A percentile compares a stretch with the other conserved stretches of the same genome.
Evolutionary conservation across 2,888 invertebrate genomes (phyloP).

Genomic region (Drosophila dives): DNA sequence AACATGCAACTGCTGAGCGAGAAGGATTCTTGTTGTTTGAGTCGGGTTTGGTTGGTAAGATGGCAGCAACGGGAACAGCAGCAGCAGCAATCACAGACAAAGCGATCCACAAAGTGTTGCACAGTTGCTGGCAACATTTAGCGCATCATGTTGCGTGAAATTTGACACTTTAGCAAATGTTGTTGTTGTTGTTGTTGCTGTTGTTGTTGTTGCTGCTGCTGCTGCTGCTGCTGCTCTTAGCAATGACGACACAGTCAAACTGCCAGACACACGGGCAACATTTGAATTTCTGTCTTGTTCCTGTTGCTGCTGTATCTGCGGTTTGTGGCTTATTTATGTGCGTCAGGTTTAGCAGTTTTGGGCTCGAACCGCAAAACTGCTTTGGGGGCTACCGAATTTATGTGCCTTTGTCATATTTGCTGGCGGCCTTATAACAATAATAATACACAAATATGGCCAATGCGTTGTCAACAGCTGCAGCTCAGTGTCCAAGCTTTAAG

Average conservation of each 20-base stretch:
- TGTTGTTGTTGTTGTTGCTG: constrained; percentile 31
- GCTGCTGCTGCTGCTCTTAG: constrained; percentile 34
- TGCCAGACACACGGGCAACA: constrained; percentile 74
- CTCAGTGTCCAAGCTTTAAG: constrained; percentile 36
- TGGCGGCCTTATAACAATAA: constrained; percentile 70
- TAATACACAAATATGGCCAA: constrained; percentile 78
- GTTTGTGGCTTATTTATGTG: constrained; percentile 57
- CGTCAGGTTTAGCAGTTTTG: constrained; percentile 32
- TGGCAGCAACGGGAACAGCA: constrained; percentile 20
- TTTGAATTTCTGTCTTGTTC: constrained; percentile 43
- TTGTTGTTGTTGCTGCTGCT: constrained; percentile 19
- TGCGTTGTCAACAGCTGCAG: constrained; percentile 70
- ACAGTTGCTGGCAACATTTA: constrained; percentile 77
- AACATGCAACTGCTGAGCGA: constrained; percentile 77
- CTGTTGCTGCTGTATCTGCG: constrained; percentile 34
- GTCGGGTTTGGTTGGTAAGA: constrained; percentile 10
- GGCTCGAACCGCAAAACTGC: constrained; percentile 16
- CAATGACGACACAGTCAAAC: constrained; percentile 57
- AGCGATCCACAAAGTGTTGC: constrained; percentile 51
- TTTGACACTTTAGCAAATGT: constrained; percentile 76
- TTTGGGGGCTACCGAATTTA: constrained; percentile 73
- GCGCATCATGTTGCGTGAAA: constrained; percentile 81
- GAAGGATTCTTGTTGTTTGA: constrained; percentile 36
- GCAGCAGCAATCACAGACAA: constrained; percentile 42
- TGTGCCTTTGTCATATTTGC: constrained; percentile 79